Base-by-base conservation (phyloP, 2,797 vertebrate genomes). In the Rhinella marina region DNA sequence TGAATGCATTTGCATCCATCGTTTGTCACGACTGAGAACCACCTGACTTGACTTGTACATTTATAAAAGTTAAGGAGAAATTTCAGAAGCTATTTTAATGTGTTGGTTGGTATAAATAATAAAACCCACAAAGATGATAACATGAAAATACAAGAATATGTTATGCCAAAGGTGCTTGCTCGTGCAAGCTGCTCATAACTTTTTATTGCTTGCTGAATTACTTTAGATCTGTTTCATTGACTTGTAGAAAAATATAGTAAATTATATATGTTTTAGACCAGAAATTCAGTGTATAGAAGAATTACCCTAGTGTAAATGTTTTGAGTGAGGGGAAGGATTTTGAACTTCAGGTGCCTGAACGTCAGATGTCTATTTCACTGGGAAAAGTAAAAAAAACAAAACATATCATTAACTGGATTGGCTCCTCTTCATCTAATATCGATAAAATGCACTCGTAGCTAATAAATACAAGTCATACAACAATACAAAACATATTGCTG, bases 11-110 rank as follows among this genome's bases (percentile, higher is more conserved):
- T 92, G 68, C 87, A 90, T 88, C 76, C 92, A 92, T 91, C 87
- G 84, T 91, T 92, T 92, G 88, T 92, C 88, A 91, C 90, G 91
- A 85, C 87, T 91, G 90, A n/a, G 52, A 85, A 87, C 88, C 80
- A 91, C 87, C 88, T 93, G 87, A 92, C 82, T 81, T 87, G 54
- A 92, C 90, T 90, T 73, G 86, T 77, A 87, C 56, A 84, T 89
- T 89, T 89, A 89, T 87, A 89, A 89, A 89, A 86, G 88, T 89
- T 89, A 89, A 89, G 73, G 66, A 75, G 88, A 89, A 89, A 80
- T 86, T 87, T 87, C 75, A 72, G 81, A 84, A 89, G 88, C 88
- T 84, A 84, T 83, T 84, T 86, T 80, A 80, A 80, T 79, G 62
- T 81, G 7, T 8, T 25, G 70, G 7, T 8, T 25, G 70, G 52